Base-by-base conservation (phyloP, 2,113 vertebrate genomes). In the Monarcha castaneiventris region DNA sequence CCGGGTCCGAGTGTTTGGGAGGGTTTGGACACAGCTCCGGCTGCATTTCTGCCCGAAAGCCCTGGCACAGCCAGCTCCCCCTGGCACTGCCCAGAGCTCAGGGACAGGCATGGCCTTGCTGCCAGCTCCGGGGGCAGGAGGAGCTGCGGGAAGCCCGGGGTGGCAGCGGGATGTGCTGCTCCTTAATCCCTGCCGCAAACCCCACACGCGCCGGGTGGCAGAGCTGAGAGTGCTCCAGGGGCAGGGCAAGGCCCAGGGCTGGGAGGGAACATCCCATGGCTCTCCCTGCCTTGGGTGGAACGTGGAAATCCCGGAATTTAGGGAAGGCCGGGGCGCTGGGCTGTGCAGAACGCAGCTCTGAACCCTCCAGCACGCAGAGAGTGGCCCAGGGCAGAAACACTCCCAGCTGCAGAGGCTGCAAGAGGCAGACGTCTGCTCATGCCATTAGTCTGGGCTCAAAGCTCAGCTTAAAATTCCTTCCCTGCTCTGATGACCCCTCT, bases 261-360 rank as follows among this genome's bases (percentile, higher is more conserved):
- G 1, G 1, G 10, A n/a, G 35, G 17, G 26, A 43, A 22, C 5
- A 39, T 43, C 66, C 81, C 4, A 0, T 0, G 3, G 39, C 66
- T 16, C 27, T 35, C 6, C 48, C 13, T 14, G 58, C 27, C 39
- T 11, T 22, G 56, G 52, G 48, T 13, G n/a, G 32, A 21, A 35
- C 0, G 0, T 10, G 52, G 75, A 62, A 39, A 64, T 27, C 35
- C 32, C 37, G 6, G 15, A 10, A 20, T 56, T 21, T 16, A 11
- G 61, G 46, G 35, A 23, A 66, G 16, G 46, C 33, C 8, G 1
- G 52, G 23, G 54, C 0, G 0, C 11, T 46, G 84, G 67, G 84
- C 67, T 81, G 37, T 41, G 51, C 51, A 41, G 87, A 37, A 4
- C 22, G 19, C 14, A 8, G 73, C 8, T 69, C 35, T 91, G 84